These are phyloP conservation scores for Orussus abietinus DNA, from an alignment of 1,140 invertebrate species.

Conservation along the genomic window DNA sequence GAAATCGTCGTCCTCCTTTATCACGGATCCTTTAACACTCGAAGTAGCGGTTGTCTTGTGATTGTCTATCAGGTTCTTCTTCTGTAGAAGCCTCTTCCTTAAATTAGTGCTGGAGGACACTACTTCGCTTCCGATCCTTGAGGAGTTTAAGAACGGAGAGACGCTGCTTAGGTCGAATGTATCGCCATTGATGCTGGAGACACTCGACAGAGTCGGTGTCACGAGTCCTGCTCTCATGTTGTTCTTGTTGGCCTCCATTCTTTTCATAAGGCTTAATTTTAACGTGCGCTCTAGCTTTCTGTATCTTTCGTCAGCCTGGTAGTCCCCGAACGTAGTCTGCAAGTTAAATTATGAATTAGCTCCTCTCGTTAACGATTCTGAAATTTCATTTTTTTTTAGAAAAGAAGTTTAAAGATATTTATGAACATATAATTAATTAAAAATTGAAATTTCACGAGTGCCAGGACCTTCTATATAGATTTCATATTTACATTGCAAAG, in stretches of 20 bases:
- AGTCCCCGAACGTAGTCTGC: slow-evolving; percentile 24
- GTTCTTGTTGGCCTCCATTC: not conserved
- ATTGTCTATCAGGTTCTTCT: not conserved
- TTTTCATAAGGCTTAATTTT: slow-evolving; percentile 19
- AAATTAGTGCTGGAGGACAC: slow-evolving; percentile 31
- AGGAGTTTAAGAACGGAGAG: slow-evolving; percentile 9
- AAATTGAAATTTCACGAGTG: too few relatives aligned
- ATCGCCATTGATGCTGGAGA: slow-evolving; percentile 29
- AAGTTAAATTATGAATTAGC: slow-evolving; percentile 1
- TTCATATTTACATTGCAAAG: too few relatives aligned
- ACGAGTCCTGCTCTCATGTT: not conserved
- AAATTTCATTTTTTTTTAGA: too few relatives aligned
- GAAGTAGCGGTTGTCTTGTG: slow-evolving; percentile 23
- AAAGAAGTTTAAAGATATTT: too few relatives aligned
- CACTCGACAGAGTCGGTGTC: slow-evolving; percentile 16
- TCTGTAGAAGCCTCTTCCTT: slow-evolving; percentile 16
- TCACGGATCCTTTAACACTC: slow-evolving; percentile 20
- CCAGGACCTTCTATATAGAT: too few relatives aligned
- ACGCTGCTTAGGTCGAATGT: slow-evolving; percentile 12
- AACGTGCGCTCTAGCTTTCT: slow-evolving; percentile 24
- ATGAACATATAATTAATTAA: too few relatives aligned
- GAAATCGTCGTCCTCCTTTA: slow-evolving; percentile 11
- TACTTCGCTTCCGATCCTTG: slow-evolving; percentile 26
- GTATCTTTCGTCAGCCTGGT: slow-evolving; percentile 26
- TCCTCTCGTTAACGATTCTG: too few relatives aligned